Conservation (phyloP, 2,797 vertebrate genomes). For the Eulemur rubriventer region DNA sequence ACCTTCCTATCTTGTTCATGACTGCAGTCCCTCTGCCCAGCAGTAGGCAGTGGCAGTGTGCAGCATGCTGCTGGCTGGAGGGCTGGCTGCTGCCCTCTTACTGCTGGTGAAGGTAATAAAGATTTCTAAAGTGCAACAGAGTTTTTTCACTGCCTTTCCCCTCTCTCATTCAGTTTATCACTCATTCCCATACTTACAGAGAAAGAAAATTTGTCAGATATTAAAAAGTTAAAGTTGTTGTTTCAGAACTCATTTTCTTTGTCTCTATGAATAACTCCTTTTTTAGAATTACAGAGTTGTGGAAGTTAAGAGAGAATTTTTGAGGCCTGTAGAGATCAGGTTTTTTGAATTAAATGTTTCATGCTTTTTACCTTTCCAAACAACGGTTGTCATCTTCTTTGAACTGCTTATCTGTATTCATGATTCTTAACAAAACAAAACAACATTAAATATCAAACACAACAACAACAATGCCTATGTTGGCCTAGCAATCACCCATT, state of each 20-base stretch:
- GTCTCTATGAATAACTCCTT: neutral
- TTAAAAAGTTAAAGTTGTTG: neutral
- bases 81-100: neutral
- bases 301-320: neutral
- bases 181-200: conserved; percentile 11
- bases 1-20: neutral
- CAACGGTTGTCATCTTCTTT: neutral
- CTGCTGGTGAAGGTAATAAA: neutral
- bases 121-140: neutral
- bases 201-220: neutral
- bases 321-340: neutral
- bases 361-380: conserved; percentile 1
- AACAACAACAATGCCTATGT: neutral
- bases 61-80: neutral
- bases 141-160: neutral
- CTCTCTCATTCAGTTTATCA: neutral
- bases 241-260: neutral
- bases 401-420: neutral
- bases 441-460: neutral
- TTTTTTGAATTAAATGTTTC: neutral
- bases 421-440: conserved; percentile 3
- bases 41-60: neutral
- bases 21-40: neutral
- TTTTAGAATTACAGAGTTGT: conserved; percentile 21
- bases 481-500: neutral